These are phyloP conservation scores for Anoncus sp. DNA, from an alignment of 2,888 invertebrate genomes.

Conservation along the genomic window DNA sequence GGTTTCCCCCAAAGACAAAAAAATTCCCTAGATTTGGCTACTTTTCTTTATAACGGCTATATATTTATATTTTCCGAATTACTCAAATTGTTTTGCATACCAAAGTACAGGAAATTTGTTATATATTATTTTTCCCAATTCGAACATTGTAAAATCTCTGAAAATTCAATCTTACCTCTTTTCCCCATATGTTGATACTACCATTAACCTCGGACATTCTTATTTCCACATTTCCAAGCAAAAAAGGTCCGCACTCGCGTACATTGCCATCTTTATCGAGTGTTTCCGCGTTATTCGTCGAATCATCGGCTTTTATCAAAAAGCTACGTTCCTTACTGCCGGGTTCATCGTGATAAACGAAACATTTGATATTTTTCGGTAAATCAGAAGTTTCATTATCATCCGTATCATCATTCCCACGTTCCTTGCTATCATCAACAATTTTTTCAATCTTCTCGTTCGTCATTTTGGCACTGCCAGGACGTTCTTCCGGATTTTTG, in stretches of 20 bases:
- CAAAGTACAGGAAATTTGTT: too few relatives aligned
- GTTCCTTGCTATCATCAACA: conserved; percentile 30
- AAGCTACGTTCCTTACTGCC: conserved; percentile 77
- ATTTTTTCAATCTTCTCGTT: too few relatives aligned
- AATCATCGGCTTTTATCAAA: conserved; percentile 75
- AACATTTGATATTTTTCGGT: conserved; percentile 77
- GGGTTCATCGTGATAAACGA: conserved; percentile 78
- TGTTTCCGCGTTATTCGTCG: conserved; percentile 44
- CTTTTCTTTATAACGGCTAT: too few relatives aligned
- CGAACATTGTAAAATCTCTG: neutral
- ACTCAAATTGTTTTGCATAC: too few relatives aligned
- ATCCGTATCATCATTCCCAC: conserved; percentile 22
- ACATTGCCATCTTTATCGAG: conserved; percentile 66
- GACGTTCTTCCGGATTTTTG: conserved; percentile 39
- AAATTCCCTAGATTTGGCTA: too few relatives aligned
- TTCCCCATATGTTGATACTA: conserved; percentile 81
- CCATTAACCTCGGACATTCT: conserved; percentile 81
- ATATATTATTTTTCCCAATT: too few relatives aligned
- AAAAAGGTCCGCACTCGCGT: conserved; percentile 81
- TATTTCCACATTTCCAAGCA: conserved; percentile 80
- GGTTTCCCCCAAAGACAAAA: too few relatives aligned
- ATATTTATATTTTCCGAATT: too few relatives aligned
- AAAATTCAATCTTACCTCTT: conserved; percentile 71
- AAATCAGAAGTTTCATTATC: conserved; percentile 61
- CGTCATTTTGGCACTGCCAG: too few relatives aligned